Base-by-base conservation (phyloP, 2,797 vertebrate species). In the Clarias fuscus region DNA sequence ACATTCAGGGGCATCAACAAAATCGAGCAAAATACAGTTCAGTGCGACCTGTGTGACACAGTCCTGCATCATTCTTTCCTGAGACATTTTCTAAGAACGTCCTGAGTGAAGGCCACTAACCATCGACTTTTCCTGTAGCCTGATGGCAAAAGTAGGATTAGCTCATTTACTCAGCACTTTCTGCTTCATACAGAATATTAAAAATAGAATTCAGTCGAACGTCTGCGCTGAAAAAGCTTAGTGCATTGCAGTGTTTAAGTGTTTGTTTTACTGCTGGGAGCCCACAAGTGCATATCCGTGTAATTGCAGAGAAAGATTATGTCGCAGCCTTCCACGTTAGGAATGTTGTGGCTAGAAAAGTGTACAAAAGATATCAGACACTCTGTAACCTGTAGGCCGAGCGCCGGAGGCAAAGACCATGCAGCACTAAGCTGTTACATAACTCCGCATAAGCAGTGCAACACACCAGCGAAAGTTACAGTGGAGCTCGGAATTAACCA, bases 351-450 rank as follows among this genome's bases (percentile, higher is more conserved):
- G 58, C 33, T 59, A 79, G 59, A 62, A 64, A 58, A 79, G 33
- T 62, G 22, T 62, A 62, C 20, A 22, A 40, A 40, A 79, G 20
- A 40, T 40, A 62, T 62, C 59, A 40, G 33, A 79, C 58, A 2
- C 20, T 24, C 20, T 3, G 13, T 79, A 64, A 79, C 77, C 77
- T 15, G 59, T 37, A 62, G 77, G 59, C 59, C 11, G 5, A 62
- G 33, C 5, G 22, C 77, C 59, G 8, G 33, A 64, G 59, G 77
- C 77, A 15, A 43, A 62, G 77, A 62, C 33, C n/a, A 79, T 79
- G 77, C 77, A 64, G 77, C 58, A 79, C 22, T 40, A 79, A 40
- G 33, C 58, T 64, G 59, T 64, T 79, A 40, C 40, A 64, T 79
- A 79, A 79, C 77, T 33, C 17, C 22, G 17, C 22, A 53, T 53